A percentile compares a stretch with the other conserved stretches of the same genome.
Conservation (phyloP, 2,113 vertebrate species). For the Odontesthes bonariensis region DNA sequence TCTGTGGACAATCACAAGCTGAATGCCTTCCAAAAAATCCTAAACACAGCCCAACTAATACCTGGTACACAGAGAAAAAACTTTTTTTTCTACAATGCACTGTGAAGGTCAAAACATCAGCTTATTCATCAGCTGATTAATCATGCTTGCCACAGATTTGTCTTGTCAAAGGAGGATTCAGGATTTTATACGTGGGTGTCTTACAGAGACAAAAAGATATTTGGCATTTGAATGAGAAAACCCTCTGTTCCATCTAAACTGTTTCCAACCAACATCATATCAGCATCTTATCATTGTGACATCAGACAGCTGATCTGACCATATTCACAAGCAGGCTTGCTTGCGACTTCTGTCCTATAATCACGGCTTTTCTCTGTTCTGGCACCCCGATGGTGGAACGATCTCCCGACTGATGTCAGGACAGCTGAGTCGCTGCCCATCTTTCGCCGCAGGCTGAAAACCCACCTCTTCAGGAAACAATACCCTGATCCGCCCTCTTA, state of each 20-base stretch:
- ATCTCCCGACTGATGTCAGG: no score
- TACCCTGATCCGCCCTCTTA: no score
- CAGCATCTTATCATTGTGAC: constrained; percentile 2
- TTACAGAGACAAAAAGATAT: constrained; percentile 44
- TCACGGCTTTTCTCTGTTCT: no score
- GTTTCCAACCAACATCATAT: not conserved
- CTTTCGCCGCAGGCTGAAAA: no score
- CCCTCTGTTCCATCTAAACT: not conserved
- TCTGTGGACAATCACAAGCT: no score
- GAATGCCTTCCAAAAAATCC: not conserved
- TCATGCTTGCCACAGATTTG: constrained; percentile 46
- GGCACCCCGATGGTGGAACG: no score
- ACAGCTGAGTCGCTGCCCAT: no score
- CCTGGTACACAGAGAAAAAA: not conserved
- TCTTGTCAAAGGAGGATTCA: constrained; percentile 52
- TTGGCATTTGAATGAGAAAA: constrained; percentile 50
- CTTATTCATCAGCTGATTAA: constrained; percentile 38
- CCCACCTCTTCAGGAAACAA: no score
- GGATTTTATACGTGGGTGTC: constrained; percentile 51
- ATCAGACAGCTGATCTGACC: not conserved
- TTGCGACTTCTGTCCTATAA: not conserved
- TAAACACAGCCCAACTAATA: not conserved
- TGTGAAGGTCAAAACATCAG: constrained; percentile 40
- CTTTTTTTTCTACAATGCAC: constrained; percentile 1
- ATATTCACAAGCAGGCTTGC: not conserved